Base-by-base conservation (phyloP, 1,140 invertebrate genomes). In the Homalodisca vitripennis region DNA sequence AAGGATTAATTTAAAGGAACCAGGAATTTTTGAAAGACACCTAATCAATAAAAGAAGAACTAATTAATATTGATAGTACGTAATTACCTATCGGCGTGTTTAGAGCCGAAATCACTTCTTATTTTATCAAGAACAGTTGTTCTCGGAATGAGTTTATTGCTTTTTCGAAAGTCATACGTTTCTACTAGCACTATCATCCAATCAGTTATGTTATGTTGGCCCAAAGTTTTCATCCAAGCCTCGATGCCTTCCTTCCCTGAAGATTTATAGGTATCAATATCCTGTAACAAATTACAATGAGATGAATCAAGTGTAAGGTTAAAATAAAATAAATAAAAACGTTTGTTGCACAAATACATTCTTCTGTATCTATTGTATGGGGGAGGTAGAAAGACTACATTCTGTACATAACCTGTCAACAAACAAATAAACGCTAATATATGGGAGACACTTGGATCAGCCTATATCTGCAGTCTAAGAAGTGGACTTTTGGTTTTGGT, bases 101-200 rank as follows among this genome's bases (percentile, higher is more conserved):
- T 97, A 20, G 89, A 86, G 64, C 92, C 92, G 87, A 98, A 97
- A 80, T 98, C 95, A 78, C 87, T 90, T 70, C 93, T 90, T 64
- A 98, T 93, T 86, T 96, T 97, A 81, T 98, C 96, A 69, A 96
- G 82, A 26, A 98, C 95, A 31, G 95, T 96, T 62, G 93, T 94
- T 74, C 95, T 86, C 26, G 94, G 93, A 60, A 98, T 80, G 24
- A 98, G 80, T 81, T 98, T 98, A 79, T 97, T 98, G 47, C 89
- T 89, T 79, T 93, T 93, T 75, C 92, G 90, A 75, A 91, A 89
- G 82, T 98, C 95, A 80, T 94, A 91, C 63, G 91, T 93, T 82
- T 96, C 94, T 32, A 98, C 93, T 70, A 97, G 81, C 57, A 98
- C 86, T 76, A 98, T 93, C 85, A 98, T 87, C 95, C 95, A 98